phyloP scores from a whole-genome alignment of 2,888 invertebrate species.

The Napeogenes sylphis region DNA sequence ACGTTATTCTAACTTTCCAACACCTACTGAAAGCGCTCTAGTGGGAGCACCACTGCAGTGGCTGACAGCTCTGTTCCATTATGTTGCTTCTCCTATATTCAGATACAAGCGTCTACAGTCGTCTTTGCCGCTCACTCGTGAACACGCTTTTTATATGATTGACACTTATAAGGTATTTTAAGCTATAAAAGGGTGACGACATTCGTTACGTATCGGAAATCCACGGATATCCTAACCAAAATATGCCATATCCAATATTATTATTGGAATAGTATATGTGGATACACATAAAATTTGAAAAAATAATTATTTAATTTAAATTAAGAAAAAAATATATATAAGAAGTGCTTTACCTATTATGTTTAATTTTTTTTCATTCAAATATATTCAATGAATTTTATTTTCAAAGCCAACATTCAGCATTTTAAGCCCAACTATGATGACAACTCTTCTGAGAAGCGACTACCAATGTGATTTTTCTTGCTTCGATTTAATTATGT shows the following conservation, averaged over 20 bases:
- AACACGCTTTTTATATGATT: constrained; percentile 53
- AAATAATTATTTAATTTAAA: too few relatives aligned
- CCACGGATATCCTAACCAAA: too few relatives aligned
- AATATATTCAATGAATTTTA: background rate
- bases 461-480: constrained; percentile 50
- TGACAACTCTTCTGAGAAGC: constrained; percentile 46
- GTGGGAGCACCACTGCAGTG: constrained; percentile 60
- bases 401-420: constrained; percentile 50
- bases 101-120: constrained; percentile 53
- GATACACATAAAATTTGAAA: too few relatives aligned
- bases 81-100: constrained; percentile 48
- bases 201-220: too few relatives aligned
- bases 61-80: constrained; percentile 57
- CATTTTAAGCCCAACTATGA: constrained; percentile 49
- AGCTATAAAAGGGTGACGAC: constrained; percentile 7
- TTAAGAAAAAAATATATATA: too few relatives aligned
- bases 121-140: constrained; percentile 45
- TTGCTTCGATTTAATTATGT: constrained; percentile 43
- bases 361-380: too few relatives aligned
- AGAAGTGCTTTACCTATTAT: too few relatives aligned
- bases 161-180: constrained; percentile 55
- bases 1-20: constrained; percentile 49
- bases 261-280: too few relatives aligned
- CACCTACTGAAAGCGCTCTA: constrained; percentile 50
- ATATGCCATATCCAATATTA: too few relatives aligned